A percentile compares a stretch with the other conserved stretches of the same genome.
phyloP scores from a whole-genome alignment of 2,888 invertebrate species.

The Drosophila phalerata region DNA sequence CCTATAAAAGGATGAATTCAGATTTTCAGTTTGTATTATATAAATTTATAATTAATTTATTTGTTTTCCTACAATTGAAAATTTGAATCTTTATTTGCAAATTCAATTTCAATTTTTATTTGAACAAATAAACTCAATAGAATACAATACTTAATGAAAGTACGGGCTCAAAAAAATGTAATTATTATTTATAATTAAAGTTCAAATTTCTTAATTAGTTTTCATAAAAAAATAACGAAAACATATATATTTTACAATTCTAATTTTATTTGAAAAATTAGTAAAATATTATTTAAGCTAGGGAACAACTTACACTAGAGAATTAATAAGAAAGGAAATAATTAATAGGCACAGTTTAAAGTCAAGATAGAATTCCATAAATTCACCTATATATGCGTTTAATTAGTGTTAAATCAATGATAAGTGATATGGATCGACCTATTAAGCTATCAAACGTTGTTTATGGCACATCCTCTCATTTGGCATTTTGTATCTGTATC shows the following conservation, averaged over 20 bases:
- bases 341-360: not conserved
- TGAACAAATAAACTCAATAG: too few species aligned
- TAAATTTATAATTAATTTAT: not conserved
- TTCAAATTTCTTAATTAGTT: too few species aligned
- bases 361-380: not conserved
- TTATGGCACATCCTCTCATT: constrained; percentile 64
- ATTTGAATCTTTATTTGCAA: not conserved
- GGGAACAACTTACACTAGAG: too few species aligned
- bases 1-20: not conserved
- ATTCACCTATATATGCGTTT: constrained; percentile 1
- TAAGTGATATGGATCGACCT: constrained; percentile 27
- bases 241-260: too few species aligned
- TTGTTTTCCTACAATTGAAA: not conserved
- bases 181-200: too few species aligned
- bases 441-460: constrained; percentile 65
- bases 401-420: constrained; percentile 43
- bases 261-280: too few species aligned
- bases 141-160: too few species aligned
- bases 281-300: too few species aligned
- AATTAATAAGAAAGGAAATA: not conserved
- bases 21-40: not conserved
- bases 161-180: too few species aligned
- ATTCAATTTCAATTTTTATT: not conserved
- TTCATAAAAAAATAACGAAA: too few species aligned
- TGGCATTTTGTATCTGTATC: constrained; percentile 16